These are phyloP conservation scores for Euclidia mi DNA, from an alignment of 2,888 invertebrate species.

Conservation along the genomic window DNA sequence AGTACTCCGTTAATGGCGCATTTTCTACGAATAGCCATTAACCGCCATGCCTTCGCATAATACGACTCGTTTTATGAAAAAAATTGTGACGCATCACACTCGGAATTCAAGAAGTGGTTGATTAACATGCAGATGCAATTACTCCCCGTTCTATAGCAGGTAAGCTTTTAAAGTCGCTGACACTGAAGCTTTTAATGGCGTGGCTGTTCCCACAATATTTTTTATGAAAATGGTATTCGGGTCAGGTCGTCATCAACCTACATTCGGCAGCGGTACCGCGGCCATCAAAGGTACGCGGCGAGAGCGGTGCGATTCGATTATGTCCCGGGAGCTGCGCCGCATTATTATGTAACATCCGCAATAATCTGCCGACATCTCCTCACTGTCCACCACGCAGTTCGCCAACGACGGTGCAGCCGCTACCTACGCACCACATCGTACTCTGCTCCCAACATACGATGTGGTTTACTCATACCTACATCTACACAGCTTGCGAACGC, in stretches of 20 bases:
- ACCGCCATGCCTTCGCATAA: slow-evolving; percentile 2
- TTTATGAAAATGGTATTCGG: slow-evolving; percentile 70
- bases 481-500: too few relatives aligned
- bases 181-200: slow-evolving; percentile 37
- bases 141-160: slow-evolving; percentile 1
- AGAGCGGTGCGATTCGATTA: slow-evolving; percentile 46
- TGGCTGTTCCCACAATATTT: slow-evolving; percentile 50
- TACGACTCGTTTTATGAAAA: slow-evolving; percentile 8
- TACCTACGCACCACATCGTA: too few relatives aligned
- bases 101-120: slow-evolving; percentile 20
- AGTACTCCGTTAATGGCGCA: slow-evolving; percentile 12
- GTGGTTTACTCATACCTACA: too few relatives aligned
- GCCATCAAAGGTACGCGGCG: slow-evolving; percentile 16
- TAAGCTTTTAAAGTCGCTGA: slow-evolving; percentile 14
- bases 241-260: slow-evolving; percentile 68
- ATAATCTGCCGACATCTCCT: slow-evolving; percentile 45
- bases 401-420: too few relatives aligned
- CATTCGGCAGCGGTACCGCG: slow-evolving; percentile 35
- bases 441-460: background rate
- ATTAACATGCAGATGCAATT: slow-evolving; percentile 21
- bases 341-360: slow-evolving; percentile 79
- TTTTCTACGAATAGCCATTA: slow-evolving; percentile 17
- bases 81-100: slow-evolving; percentile 28
- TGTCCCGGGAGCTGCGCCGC: slow-evolving; percentile 61
- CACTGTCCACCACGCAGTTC: background rate